These are phyloP conservation scores for Epinephelus fuscoguttatus DNA, from an alignment of 2,113 vertebrate species.

Conservation along the genomic window DNA sequence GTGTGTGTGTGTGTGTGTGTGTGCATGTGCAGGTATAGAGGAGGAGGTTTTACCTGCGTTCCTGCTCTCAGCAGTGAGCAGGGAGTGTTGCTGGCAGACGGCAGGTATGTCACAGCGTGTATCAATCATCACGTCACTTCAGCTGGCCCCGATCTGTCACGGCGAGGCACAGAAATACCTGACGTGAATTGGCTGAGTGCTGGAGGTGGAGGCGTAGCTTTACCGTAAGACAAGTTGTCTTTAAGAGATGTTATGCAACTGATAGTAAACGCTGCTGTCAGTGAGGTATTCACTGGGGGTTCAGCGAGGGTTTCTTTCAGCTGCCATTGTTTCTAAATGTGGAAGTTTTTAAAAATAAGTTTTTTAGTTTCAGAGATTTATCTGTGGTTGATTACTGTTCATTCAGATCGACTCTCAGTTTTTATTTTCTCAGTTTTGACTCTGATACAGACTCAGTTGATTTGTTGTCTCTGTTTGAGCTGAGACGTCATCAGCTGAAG, in stretches of 20 bases:
- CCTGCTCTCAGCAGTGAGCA: neutral
- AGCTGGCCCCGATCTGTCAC: constrained; percentile 47
- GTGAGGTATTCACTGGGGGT: neutral
- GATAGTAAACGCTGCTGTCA: neutral
- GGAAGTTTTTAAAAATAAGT: neutral
- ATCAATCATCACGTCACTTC: constrained; percentile 46
- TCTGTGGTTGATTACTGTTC: neutral
- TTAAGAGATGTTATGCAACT: constrained; percentile 13
- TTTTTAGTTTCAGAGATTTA: neutral
- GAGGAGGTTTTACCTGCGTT: constrained; percentile 16
- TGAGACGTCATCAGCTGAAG: neutral
- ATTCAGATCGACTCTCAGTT: neutral
- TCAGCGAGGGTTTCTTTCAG: neutral
- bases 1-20: too few relatives aligned
- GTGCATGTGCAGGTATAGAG: neutral
- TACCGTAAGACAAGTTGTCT: neutral
- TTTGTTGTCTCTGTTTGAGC: neutral
- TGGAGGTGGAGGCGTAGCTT: constrained; percentile 9
- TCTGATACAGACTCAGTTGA: neutral
- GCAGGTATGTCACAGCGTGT: constrained; percentile 52
- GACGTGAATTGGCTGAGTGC: neutral
- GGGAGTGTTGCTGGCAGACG: constrained; percentile 43
- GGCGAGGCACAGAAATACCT: neutral
- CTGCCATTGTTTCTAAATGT: neutral
- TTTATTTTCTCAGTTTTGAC: neutral